Base-by-base conservation (phyloP, 2,888 invertebrate genomes). In the Agonopterix alstromeriana region DNA sequence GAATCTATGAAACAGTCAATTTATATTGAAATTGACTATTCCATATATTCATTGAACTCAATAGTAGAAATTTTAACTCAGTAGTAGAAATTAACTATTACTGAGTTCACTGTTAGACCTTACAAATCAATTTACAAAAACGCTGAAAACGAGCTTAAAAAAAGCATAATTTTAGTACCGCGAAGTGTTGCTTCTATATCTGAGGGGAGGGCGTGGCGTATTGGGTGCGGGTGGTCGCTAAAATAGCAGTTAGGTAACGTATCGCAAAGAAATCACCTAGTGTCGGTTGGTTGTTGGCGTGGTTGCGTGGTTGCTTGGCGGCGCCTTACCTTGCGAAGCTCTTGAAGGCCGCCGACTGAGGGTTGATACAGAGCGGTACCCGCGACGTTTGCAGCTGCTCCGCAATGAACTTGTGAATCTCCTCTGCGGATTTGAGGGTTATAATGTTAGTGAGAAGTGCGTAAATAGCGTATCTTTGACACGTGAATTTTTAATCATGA, bases 271-370 rank as follows among this genome's bases (percentile, higher is more conserved):
- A 86, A 85, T 88, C 88, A 88, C 88, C 87, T 88, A 88, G 85
- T 84, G 84, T 83, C 83, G 84, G 78, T 83, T 78, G 84, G 77
- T 80, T 73, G 75, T 73, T 68, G 70, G 78, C 67, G 65, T 70
- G 70, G 65, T 63, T 61, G 63, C 59, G 64, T 66, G 64, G 65
- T 66, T 69, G 74, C 74, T 65, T 76, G 55, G 61, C 65, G 61
- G 62, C 83, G 74, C 87, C 94, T 96, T 95, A 99, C 98, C 98
- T 99, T 92, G 98, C 97, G 94, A 99, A 99, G 92, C 97, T 98
- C 92, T 98, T 98, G 93, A 98, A 99, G 85, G 99, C 98, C 83
- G 98, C 98, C 77, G 98, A 98, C 90, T 98, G 98, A 70, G 99
- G 99, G 91, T 99, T 99, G 91, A 99, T 99, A 92, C 99, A 99